phyloP scores from a whole-genome alignment of 2,888 invertebrate genomes.

The Harpalus rubripes region DNA sequence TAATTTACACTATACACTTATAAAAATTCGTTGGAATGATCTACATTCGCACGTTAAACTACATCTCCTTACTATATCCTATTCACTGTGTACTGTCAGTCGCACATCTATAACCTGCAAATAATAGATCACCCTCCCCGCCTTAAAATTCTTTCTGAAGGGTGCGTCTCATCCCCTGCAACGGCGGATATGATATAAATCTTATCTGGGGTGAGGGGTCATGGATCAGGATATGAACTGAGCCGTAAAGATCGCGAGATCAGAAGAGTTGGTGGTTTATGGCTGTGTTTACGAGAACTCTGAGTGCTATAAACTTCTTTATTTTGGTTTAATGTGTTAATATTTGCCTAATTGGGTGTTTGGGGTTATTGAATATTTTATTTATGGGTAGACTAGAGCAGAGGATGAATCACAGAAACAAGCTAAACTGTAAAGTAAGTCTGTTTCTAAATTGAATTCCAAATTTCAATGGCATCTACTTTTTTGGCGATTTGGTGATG shows the following conservation, averaged over 20 bases:
- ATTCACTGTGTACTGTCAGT: slow-evolving; percentile 20
- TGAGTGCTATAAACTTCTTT: slow-evolving; percentile 49
- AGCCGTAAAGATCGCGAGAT: slow-evolving; percentile 47
- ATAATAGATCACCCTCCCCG: slow-evolving; percentile 38
- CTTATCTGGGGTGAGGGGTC: slow-evolving; percentile 45
- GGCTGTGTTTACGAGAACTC: slow-evolving; percentile 11
- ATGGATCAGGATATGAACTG: slow-evolving; percentile 26
- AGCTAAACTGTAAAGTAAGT: no score
- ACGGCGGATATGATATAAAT: slow-evolving; percentile 51
- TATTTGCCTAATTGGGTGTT: slow-evolving; percentile 44
- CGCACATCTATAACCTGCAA: slow-evolving; percentile 45
- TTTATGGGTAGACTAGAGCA: slow-evolving; percentile 21
- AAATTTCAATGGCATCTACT: no score
- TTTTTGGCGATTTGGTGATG: no score
- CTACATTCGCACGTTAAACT: slow-evolving; percentile 5
- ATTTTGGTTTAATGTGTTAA: slow-evolving; percentile 54
- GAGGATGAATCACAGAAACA: no score
- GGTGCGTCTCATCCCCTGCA: slow-evolving; percentile 35
- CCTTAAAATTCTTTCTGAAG: slow-evolving; percentile 13
- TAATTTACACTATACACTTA: no score
- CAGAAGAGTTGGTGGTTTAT: slow-evolving; percentile 38
- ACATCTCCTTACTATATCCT: slow-evolving; percentile 18
- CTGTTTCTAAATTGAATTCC: no score
- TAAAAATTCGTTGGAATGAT: slow-evolving; percentile 8
- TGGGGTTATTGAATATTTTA: slow-evolving; percentile 36